Evolutionary conservation across 2,797 vertebrate species (phyloP).

Genomic region (Neosalanx taihuensis): DNA sequence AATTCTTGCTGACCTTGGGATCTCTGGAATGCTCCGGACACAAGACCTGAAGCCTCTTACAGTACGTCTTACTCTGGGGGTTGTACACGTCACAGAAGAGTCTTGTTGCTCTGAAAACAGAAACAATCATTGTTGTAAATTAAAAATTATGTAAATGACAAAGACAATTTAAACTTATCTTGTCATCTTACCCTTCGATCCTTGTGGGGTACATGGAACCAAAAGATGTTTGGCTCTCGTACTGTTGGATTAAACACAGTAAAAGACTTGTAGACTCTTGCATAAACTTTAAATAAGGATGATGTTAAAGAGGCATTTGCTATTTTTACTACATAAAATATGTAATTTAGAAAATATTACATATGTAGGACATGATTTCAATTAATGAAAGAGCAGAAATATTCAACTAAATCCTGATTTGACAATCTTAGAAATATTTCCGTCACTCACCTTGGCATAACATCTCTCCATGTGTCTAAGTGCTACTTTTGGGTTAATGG

Average conservation of each 20-base stretch:
- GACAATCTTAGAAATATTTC: not conserved
- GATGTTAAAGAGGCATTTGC: not conserved
- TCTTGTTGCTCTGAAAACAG: conserved; percentile 81
- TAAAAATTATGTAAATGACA: not conserved
- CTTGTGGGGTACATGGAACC: conserved; percentile 93
- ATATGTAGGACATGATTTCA: too few relatives aligned
- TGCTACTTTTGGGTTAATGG: conserved; percentile 90
- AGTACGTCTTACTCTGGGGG: conserved; percentile 94
- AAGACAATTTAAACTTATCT: not conserved
- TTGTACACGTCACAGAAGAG: conserved; percentile 97
- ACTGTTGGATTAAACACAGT: conserved; percentile 64
- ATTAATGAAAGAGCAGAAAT: not conserved
- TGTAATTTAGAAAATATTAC: too few relatives aligned
- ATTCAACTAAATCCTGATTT: not conserved
- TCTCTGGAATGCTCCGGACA: conserved; percentile 93
- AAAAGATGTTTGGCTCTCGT: conserved; percentile 93
- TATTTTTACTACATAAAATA: not conserved
- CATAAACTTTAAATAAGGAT: conserved; percentile 11
- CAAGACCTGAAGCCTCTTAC: conserved; percentile 91
- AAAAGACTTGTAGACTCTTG: not conserved
- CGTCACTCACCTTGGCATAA: conserved; percentile 84
- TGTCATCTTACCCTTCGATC: conserved; percentile 86
- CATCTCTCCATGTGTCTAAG: conserved; percentile 94
- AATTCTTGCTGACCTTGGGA: conserved; percentile 79
- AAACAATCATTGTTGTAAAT: not conserved